A percentile compares a stretch with the other conserved stretches of the same genome.
Evolutionary conservation across 2,797 vertebrate species (phyloP).

Genomic region (Antrozous pallidus): DNA sequence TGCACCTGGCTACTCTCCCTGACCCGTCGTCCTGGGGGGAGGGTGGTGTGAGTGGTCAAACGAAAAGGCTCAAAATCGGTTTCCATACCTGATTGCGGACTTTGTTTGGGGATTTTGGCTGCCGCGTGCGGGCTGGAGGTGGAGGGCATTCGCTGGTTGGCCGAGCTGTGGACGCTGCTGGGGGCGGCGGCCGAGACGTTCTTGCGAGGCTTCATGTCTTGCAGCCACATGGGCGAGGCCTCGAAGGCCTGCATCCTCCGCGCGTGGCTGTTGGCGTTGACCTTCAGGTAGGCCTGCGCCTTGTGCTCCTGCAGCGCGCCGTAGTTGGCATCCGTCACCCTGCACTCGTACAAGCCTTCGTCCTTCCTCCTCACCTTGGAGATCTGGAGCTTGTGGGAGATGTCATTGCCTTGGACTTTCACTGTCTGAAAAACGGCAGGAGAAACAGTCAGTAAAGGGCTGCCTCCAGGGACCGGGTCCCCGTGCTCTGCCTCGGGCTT

Average conservation of each 20-base stretch:
- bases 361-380: slow-evolving; percentile 94
- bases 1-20: not conserved
- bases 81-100: slow-evolving; percentile 93
- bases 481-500: rapidly evolving
- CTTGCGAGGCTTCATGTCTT: slow-evolving; percentile 93
- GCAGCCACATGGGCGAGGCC: slow-evolving; percentile 93
- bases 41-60: slow-evolving; percentile 72
- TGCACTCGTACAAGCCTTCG: slow-evolving; percentile 94
- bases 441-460: not conserved
- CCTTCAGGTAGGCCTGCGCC: slow-evolving; percentile 93
- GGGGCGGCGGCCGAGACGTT: slow-evolving; percentile 85
- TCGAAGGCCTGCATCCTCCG: slow-evolving; percentile 91
- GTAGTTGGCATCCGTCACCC: slow-evolving; percentile 94
- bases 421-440: slow-evolving; percentile 89
- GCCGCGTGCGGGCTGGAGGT: slow-evolving; percentile 90
- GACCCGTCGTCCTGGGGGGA: slow-evolving; percentile 54
- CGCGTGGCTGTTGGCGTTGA: slow-evolving; percentile 88
- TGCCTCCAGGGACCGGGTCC: not conserved
- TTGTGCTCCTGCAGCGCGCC: slow-evolving; percentile 95
- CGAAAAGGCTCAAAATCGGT: slow-evolving; percentile 80
- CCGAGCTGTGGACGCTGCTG: slow-evolving; percentile 87
- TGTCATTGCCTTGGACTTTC: slow-evolving; percentile 97
- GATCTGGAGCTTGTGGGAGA: slow-evolving; percentile 97
- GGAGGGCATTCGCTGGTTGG: slow-evolving; percentile 86
- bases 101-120: slow-evolving; percentile 93